phyloP scores from a whole-genome alignment of 1,140 invertebrate genomes.

The Lordiphosa clarofinis region DNA sequence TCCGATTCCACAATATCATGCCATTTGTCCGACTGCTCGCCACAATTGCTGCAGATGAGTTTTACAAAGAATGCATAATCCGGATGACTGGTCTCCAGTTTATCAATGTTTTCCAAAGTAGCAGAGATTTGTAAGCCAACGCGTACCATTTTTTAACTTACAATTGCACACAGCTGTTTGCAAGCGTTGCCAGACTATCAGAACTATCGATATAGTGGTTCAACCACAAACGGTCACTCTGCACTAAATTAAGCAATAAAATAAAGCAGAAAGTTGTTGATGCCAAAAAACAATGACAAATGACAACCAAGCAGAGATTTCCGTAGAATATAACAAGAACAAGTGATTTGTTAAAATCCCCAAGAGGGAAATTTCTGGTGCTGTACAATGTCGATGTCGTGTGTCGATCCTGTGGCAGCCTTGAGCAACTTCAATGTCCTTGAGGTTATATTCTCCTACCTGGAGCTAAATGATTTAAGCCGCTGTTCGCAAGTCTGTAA shows the following conservation, averaged over 20 bases:
- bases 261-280: constrained; percentile 5
- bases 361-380: too few relatives aligned
- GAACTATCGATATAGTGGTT: neutral
- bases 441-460: constrained; percentile 96
- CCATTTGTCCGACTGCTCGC: constrained; percentile 90
- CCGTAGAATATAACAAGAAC: constrained; percentile 5
- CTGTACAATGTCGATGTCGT: constrained; percentile 60
- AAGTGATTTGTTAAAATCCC: too few relatives aligned
- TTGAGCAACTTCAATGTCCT: constrained; percentile 86
- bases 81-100: constrained; percentile 83
- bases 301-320: constrained; percentile 5
- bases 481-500: constrained; percentile 96
- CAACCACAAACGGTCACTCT: neutral
- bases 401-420: constrained; percentile 58
- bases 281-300: constrained; percentile 9
- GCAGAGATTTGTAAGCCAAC: constrained; percentile 85
- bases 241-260: neutral
- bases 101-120: constrained; percentile 85
- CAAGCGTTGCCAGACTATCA: constrained; percentile 24
- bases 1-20: constrained; percentile 88
- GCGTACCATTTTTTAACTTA: constrained; percentile 83
- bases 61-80: constrained; percentile 86
- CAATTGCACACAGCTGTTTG: constrained; percentile 25
- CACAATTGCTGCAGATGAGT: constrained; percentile 89
- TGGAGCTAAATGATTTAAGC: constrained; percentile 91